A percentile compares a stretch with the other conserved stretches of the same genome.
These are phyloP conservation scores for Takifugu flavidus DNA, from an alignment of 2,113 vertebrate genomes.

Conservation along the genomic window DNA sequence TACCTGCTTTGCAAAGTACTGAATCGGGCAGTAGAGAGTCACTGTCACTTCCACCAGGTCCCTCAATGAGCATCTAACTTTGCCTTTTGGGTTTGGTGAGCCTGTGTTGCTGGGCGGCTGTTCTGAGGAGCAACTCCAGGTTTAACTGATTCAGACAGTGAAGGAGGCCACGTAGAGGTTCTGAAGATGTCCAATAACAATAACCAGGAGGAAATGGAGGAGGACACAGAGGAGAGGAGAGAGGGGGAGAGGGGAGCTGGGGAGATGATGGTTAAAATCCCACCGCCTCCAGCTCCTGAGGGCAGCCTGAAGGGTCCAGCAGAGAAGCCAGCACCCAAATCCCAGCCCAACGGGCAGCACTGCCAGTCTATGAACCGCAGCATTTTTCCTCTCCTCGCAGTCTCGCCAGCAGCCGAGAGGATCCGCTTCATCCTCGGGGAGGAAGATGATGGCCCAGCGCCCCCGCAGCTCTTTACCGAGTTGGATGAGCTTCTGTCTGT, in stretches of 20 bases:
- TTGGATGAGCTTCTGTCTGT: slow-evolving; percentile 92
- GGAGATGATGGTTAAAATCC: slow-evolving; percentile 58
- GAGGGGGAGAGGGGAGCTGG: slow-evolving; percentile 31
- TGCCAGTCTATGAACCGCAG: slow-evolving; percentile 81
- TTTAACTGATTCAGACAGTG: slow-evolving; percentile 35
- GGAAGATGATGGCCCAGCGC: slow-evolving; percentile 90
- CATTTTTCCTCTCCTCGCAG: slow-evolving; percentile 89
- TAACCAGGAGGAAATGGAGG: slow-evolving; percentile 57
- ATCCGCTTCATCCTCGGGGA: slow-evolving; percentile 96
- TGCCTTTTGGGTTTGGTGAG: slow-evolving; percentile 36
- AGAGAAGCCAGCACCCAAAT: slow-evolving; percentile 59
- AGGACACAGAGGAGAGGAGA: slow-evolving; percentile 42
- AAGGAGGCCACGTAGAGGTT: slow-evolving; percentile 10
- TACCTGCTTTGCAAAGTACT: slow-evolving; percentile 65
- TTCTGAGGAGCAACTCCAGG: slow-evolving; percentile 21
- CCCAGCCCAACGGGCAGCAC: slow-evolving; percentile 53
- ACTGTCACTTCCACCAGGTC: slow-evolving; percentile 52
- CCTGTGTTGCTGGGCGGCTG: slow-evolving; percentile 30
- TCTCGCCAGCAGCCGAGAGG: slow-evolving; percentile 92
- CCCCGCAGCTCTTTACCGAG: slow-evolving; percentile 97
- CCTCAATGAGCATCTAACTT: slow-evolving; percentile 61
- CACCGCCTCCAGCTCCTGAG: slow-evolving; percentile 62
- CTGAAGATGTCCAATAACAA: slow-evolving; percentile 70
- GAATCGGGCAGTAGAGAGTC: slow-evolving; percentile 42
- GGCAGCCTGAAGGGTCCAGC: slow-evolving; percentile 68